Conservation (phyloP, 1,140 invertebrate genomes). For the Conopomorpha cramerella region DNA sequence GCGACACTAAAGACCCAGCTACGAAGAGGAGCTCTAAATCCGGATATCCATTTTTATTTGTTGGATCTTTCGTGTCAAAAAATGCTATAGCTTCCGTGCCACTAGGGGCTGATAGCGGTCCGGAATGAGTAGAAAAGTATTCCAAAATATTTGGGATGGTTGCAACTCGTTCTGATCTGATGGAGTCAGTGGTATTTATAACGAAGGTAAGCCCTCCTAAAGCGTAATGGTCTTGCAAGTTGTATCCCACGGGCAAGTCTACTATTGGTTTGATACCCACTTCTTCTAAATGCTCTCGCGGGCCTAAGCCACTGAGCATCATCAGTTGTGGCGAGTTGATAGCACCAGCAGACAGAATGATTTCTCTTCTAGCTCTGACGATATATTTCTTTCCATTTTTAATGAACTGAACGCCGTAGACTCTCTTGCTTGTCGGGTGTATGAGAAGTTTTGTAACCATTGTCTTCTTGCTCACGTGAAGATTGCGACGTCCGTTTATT, state of each 20-base stretch:
- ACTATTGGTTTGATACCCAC: slow-evolving; percentile 60
- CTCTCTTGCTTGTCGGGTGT: slow-evolving; percentile 61
- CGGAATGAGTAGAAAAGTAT: slow-evolving; percentile 42
- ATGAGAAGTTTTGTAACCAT: slow-evolving; percentile 72
- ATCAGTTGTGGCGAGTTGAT: slow-evolving; percentile 74
- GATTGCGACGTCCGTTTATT: slow-evolving; percentile 57
- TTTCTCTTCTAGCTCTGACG: slow-evolving; percentile 66
- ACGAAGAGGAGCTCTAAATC: slow-evolving; percentile 73
- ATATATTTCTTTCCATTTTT: slow-evolving; percentile 38
- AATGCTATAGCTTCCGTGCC: slow-evolving; percentile 77
- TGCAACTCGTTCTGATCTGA: slow-evolving; percentile 18
- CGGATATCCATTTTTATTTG: slow-evolving; percentile 64
- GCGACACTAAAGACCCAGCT: slow-evolving; percentile 46
- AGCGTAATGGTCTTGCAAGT: slow-evolving; percentile 73
- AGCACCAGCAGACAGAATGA: slow-evolving; percentile 72
- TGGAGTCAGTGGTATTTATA: slow-evolving; percentile 50
- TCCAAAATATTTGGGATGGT: slow-evolving; percentile 16
- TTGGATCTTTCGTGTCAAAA: slow-evolving; percentile 66
- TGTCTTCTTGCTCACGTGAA: slow-evolving; percentile 63
- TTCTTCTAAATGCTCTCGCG: slow-evolving; percentile 63
- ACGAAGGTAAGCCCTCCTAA: slow-evolving; percentile 67
- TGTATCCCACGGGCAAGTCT: slow-evolving; percentile 72
- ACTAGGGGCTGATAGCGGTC: slow-evolving; percentile 74
- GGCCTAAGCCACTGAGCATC: slow-evolving; percentile 79
- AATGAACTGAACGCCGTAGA: slow-evolving; percentile 62